phyloP scores from a whole-genome alignment of 1,140 invertebrate species.

The Grapholita molesta region DNA sequence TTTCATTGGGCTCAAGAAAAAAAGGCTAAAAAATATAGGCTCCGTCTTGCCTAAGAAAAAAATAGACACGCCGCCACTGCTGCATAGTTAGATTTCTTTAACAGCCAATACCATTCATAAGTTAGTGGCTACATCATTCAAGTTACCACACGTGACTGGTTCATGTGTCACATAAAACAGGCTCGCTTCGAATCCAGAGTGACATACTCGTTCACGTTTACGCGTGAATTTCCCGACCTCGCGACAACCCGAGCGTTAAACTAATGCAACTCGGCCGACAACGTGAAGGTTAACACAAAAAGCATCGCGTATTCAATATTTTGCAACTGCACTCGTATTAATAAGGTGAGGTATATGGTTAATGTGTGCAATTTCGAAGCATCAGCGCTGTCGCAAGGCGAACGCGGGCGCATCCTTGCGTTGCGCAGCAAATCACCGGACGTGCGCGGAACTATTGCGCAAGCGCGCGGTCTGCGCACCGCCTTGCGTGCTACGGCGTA shows the following conservation, averaged over 20 bases:
- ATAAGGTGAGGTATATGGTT: constrained; percentile 49
- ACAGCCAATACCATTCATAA: too few relatives aligned
- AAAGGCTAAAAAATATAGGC: too few relatives aligned
- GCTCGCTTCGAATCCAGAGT: not conserved
- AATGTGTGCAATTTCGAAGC: constrained; percentile 57
- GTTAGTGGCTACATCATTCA: too few relatives aligned
- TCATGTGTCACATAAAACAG: too few relatives aligned
- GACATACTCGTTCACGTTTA: constrained; percentile 12
- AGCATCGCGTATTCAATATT: constrained; percentile 62
- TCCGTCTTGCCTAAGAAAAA: too few relatives aligned
- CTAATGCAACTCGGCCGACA: constrained; percentile 65
- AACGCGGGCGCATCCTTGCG: constrained; percentile 60
- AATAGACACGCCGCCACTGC: too few relatives aligned
- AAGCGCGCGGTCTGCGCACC: constrained; percentile 32
- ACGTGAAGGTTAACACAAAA: constrained; percentile 65
- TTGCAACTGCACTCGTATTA: constrained; percentile 68
- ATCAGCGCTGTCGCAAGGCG: constrained; percentile 71
- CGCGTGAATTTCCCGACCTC: constrained; percentile 46
- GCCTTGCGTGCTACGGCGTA: not conserved
- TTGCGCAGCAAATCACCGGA: constrained; percentile 70
- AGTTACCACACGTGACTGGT: too few relatives aligned
- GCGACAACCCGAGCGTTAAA: constrained; percentile 62
- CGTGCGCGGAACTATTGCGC: constrained; percentile 61
- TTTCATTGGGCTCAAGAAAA: too few relatives aligned
- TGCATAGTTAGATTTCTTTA: too few relatives aligned